A percentile compares a stretch with the other conserved stretches of the same genome.
Conservation (phyloP, 2,113 vertebrate species). For the Hipposideros armiger region DNA sequence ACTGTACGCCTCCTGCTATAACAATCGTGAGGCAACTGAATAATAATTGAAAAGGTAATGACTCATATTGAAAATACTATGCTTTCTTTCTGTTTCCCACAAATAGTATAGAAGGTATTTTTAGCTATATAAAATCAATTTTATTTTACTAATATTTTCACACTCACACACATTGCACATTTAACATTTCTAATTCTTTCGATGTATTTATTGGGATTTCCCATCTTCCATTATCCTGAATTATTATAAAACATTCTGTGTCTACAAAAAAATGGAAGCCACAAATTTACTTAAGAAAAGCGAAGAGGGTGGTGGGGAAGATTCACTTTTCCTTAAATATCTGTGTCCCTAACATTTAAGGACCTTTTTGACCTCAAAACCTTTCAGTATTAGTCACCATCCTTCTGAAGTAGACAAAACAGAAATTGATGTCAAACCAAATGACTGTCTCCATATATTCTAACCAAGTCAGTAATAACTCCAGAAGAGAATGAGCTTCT, state of each 20-base stretch:
- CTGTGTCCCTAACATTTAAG: slow-evolving; percentile 11
- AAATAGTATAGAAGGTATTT: neutral
- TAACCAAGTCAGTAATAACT: neutral
- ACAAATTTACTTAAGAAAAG: neutral
- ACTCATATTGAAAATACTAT: neutral
- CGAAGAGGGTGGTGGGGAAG: neutral
- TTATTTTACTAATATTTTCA: neutral
- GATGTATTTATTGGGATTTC: neutral
- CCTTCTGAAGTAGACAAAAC: neutral
- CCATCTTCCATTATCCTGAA: neutral
- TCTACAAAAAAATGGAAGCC: neutral
- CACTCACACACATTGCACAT: neutral
- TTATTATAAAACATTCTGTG: neutral
- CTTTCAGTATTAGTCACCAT: neutral
- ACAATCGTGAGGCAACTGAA: neutral
- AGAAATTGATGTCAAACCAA: slow-evolving; percentile 8
- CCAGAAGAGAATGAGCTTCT: neutral
- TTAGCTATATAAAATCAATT: slow-evolving; percentile 11
- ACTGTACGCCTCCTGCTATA: neutral
- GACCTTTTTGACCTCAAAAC: neutral
- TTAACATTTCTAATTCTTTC: neutral
- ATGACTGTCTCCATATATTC: neutral
- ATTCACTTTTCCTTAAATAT: neutral
- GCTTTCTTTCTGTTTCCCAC: neutral
- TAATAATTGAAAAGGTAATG: neutral